phyloP scores from a whole-genome alignment of 2,888 invertebrate species.

The Automeris io region DNA sequence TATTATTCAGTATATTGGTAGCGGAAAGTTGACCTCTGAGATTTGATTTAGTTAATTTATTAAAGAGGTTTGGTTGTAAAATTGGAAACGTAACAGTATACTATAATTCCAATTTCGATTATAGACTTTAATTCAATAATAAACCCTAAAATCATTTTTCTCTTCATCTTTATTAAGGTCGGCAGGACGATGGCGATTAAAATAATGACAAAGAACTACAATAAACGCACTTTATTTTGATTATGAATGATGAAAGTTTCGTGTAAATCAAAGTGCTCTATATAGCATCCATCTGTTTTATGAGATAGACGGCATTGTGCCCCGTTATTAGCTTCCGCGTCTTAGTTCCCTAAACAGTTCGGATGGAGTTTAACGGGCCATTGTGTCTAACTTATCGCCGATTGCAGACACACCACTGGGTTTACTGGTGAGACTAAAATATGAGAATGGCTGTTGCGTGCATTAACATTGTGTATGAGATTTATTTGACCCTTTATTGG shows the following conservation, averaged over 20 bases:
- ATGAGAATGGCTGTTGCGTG: conserved; percentile 11
- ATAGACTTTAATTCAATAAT: too few relatives aligned
- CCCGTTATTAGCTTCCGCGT: conserved; percentile 30
- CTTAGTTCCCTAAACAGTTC: conserved; percentile 29
- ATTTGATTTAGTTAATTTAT: conserved; percentile 6
- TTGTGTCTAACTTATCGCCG: conserved; percentile 38
- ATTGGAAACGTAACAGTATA: too few relatives aligned
- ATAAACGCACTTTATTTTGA: too few relatives aligned
- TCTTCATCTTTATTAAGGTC: too few relatives aligned
- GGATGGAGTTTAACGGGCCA: conserved; percentile 33
- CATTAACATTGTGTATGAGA: conserved; percentile 9
- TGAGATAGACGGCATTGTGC: conserved; percentile 33
- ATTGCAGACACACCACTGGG: conserved; percentile 30
- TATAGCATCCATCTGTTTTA: conserved; percentile 23
- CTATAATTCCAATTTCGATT: too few relatives aligned
- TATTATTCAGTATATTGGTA: conserved; percentile 23
- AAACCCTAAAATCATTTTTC: too few relatives aligned
- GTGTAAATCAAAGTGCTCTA: conserved; percentile 1
- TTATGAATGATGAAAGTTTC: too few relatives aligned
- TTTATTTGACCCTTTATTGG: not conserved
- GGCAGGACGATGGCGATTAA: too few relatives aligned
- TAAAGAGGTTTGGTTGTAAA: too few relatives aligned
- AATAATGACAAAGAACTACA: too few relatives aligned
- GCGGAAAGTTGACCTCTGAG: conserved; percentile 10
- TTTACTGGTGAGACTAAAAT: conserved; percentile 24